phyloP scores from a whole-genome alignment of 2,113 vertebrate species.

The Chamaea fasciata region DNA sequence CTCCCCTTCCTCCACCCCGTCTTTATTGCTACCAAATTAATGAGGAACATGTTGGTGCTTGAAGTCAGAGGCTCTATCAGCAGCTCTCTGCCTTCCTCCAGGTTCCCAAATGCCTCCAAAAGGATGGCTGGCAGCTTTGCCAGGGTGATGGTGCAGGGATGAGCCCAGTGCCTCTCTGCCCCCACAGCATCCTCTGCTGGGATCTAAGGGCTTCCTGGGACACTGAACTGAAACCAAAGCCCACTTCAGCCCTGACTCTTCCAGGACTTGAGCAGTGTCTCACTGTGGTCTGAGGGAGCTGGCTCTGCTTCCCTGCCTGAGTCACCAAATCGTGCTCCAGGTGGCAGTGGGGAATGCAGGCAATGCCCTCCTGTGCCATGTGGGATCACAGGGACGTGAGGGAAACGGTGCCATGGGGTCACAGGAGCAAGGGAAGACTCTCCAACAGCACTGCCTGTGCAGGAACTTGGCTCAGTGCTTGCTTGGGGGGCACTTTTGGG shows the following conservation, averaged over 20 bases:
- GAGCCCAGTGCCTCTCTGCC: fast-evolving
- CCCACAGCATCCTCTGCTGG: neutral
- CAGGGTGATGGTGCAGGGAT: too few species aligned
- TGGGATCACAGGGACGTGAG: neutral
- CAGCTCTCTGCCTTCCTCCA: neutral
- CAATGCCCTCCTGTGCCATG: neutral
- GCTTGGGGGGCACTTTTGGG: neutral
- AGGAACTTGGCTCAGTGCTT: neutral
- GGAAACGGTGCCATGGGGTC: neutral
- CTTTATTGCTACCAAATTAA: neutral
- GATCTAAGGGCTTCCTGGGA: neutral
- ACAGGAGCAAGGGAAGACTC: neutral
- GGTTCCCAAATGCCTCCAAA: neutral
- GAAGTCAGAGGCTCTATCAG: neutral
- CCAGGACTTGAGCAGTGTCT: neutral
- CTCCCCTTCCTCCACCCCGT: neutral
- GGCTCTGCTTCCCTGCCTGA: neutral
- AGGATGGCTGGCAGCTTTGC: neutral
- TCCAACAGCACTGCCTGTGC: neutral
- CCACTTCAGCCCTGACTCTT: neutral
- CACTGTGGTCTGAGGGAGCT: neutral
- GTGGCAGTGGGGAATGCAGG: neutral
- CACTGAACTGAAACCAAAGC: neutral
- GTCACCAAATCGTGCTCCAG: neutral
- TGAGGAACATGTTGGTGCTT: neutral